phyloP scores from a whole-genome alignment of 2,888 invertebrate species.

The Nemurella pictetii region DNA sequence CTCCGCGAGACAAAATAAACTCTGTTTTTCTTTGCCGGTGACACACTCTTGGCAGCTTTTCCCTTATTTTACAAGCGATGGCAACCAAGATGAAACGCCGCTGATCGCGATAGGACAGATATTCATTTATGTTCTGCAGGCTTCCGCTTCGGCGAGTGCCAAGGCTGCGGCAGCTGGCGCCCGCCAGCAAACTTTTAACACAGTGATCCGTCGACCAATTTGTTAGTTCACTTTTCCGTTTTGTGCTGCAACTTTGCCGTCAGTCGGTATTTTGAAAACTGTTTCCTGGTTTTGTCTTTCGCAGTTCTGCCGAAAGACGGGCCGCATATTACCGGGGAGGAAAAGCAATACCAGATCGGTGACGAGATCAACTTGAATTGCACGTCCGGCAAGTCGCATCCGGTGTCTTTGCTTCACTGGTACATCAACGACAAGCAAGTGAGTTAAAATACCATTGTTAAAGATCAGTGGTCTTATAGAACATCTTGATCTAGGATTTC shows the following conservation, averaged over 20 bases:
- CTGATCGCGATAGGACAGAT: not conserved
- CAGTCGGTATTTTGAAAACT: not conserved
- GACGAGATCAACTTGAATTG: conserved; percentile 75
- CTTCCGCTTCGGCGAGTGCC: not conserved
- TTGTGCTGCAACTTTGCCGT: not conserved
- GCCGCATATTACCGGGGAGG: conserved; percentile 73
- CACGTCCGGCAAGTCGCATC: conserved; percentile 75
- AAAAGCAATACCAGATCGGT: conserved; percentile 72
- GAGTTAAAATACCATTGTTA: too few species aligned
- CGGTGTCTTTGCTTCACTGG: conserved; percentile 75
- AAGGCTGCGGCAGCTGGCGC: not conserved
- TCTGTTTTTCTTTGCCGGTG: not conserved
- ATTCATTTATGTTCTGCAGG: conserved; percentile 6
- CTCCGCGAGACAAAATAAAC: conserved; percentile 24
- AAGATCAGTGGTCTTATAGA: too few species aligned
- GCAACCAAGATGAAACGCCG: not conserved
- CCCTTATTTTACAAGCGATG: conserved; percentile 23
- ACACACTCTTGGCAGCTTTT: conserved; percentile 9
- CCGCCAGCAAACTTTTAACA: not conserved
- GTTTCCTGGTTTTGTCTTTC: conserved; percentile 34
- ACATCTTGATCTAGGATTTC: too few species aligned
- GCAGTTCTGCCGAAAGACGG: conserved; percentile 71
- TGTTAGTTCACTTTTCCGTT: not conserved
- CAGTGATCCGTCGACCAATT: not conserved
- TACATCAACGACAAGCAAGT: conserved; percentile 79